phyloP scores from a whole-genome alignment of 1,140 invertebrate genomes.

The Drosophila kikkawai region DNA sequence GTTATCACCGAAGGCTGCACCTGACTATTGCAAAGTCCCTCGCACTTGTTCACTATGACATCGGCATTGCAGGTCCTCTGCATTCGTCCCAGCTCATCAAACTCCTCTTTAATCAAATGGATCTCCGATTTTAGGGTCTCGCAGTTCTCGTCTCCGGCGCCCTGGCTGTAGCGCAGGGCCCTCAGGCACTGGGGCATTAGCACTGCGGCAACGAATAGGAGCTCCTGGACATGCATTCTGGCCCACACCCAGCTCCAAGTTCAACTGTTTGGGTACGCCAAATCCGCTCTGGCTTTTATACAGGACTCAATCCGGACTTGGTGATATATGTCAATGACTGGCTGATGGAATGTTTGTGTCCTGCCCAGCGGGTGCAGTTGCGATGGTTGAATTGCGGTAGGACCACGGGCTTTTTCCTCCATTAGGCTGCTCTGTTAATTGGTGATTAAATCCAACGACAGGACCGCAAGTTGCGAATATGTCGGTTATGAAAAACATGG shows the following conservation, averaged over 20 bases:
- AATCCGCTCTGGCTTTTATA: conserved; percentile 54
- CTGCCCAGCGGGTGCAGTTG: conserved; percentile 46
- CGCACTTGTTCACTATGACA: conserved; percentile 94
- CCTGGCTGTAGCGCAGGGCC: conserved; percentile 78
- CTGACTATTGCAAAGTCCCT: conserved; percentile 95
- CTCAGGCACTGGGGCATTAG: conserved; percentile 61
- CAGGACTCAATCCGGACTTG: conserved; percentile 43
- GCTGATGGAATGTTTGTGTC: conserved; percentile 72
- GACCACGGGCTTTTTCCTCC: conserved; percentile 37
- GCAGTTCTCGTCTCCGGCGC: conserved; percentile 88
- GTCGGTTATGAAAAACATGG: not conserved
- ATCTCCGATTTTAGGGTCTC: conserved; percentile 92
- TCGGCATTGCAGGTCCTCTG: conserved; percentile 94
- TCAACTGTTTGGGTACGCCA: conserved; percentile 45
- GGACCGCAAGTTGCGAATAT: conserved; percentile 35
- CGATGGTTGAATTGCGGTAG: conserved; percentile 56
- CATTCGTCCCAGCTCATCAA: conserved; percentile 92
- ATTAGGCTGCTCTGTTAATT: conserved; percentile 55
- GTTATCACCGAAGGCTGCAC: conserved; percentile 95
- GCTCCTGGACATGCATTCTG: conserved; percentile 70
- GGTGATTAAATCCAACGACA: conserved; percentile 76
- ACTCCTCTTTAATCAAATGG: conserved; percentile 94
- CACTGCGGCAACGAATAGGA: conserved; percentile 58
- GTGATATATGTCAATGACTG: conserved; percentile 60
- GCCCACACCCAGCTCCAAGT: conserved; percentile 19